phyloP scores from a whole-genome alignment of 2,113 vertebrate species.

The Cryptotis parvus region DNA sequence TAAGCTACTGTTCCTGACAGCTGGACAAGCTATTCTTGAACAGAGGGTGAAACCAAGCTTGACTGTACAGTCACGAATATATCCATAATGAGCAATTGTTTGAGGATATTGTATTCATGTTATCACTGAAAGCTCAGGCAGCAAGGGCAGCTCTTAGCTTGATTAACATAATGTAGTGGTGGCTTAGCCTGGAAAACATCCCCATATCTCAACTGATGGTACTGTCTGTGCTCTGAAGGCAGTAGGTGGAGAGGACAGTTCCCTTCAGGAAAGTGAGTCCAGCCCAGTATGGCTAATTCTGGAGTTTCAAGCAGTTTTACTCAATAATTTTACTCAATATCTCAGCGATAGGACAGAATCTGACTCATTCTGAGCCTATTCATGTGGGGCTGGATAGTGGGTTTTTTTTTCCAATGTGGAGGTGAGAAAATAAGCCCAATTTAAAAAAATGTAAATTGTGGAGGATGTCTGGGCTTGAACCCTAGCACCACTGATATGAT shows the following conservation, averaged over 20 bases:
- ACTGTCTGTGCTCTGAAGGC: neutral
- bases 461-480: too few relatives aligned
- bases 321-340: neutral
- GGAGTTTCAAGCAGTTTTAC: neutral
- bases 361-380: neutral
- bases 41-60: neutral
- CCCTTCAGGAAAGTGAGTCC: fast-evolving
- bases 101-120: neutral
- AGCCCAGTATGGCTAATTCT: neutral
- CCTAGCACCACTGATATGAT: too few relatives aligned
- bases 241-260: neutral
- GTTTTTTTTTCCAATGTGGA: neutral
- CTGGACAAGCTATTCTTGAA: neutral
- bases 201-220: neutral
- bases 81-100: neutral
- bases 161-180: neutral
- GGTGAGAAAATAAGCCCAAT: neutral
- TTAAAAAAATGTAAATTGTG: neutral
- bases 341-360: neutral
- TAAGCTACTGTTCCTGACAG: neutral
- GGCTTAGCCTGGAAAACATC: neutral
- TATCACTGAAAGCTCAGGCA: neutral
- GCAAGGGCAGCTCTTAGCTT: neutral
- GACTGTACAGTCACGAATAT: neutral
- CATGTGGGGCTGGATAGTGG: too few relatives aligned